Evolutionary conservation across 2,888 invertebrate genomes (phyloP).

Genomic region (Conistra vaccinii): DNA sequence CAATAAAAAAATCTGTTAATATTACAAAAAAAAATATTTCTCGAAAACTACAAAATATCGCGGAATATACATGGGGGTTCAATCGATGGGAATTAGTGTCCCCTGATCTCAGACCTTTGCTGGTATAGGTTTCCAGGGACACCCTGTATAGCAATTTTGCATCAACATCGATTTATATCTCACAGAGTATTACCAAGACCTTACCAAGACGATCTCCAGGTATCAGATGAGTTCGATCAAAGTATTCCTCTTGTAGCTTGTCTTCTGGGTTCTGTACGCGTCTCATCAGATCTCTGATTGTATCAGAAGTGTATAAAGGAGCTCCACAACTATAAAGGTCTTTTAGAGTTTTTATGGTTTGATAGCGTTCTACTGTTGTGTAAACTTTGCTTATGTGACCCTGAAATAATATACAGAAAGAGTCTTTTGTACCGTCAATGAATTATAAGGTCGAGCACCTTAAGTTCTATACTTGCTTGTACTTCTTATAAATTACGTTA

Average conservation of each 20-base stretch:
- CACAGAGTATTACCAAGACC: not conserved
- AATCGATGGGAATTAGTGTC: too few species aligned
- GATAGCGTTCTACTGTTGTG: conserved; percentile 70
- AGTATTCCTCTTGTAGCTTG: conserved; percentile 52
- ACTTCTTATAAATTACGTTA: not conserved
- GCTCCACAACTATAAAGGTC: conserved; percentile 65
- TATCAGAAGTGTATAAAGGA: conserved; percentile 67
- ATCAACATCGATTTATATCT: not conserved
- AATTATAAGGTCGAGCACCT: not conserved
- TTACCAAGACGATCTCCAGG: conserved; percentile 53
- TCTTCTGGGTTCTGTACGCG: conserved; percentile 52
- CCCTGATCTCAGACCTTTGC: too few species aligned
- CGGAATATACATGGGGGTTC: too few species aligned
- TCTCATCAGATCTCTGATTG: conserved; percentile 66
- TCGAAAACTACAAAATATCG: too few species aligned
- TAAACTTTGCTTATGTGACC: conserved; percentile 76
- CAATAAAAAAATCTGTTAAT: too few species aligned
- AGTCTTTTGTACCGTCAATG: too few species aligned
- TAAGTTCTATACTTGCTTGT: not conserved
- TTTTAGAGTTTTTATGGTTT: conserved; percentile 65
- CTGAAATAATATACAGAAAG: conserved; percentile 64
- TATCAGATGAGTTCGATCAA: conserved; percentile 38
- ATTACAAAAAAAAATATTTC: too few species aligned
- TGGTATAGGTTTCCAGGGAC: too few species aligned
- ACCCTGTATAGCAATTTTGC: too few species aligned